Conservation (phyloP, 2,888 invertebrate species). For the Elysia crispata region DNA sequence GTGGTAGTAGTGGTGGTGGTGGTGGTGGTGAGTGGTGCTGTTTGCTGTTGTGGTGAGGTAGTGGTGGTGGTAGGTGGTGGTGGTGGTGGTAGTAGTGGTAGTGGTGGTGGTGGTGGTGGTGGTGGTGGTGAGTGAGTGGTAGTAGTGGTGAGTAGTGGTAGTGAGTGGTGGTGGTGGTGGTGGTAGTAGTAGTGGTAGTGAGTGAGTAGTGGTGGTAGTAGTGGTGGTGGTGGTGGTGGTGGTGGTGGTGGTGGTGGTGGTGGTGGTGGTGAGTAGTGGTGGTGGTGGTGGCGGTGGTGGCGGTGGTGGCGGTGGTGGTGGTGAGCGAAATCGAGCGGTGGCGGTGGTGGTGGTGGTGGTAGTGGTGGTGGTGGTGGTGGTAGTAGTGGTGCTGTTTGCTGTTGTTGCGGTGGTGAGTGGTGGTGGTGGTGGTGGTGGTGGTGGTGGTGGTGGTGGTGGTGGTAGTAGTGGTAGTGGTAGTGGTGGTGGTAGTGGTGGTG, state of each 20-base stretch:
- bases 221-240: neutral
- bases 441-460: constrained; percentile 5
- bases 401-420: no score
- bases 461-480: neutral
- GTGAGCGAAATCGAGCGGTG: no score
- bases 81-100: no score
- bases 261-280: no score
- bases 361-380: constrained; percentile 1
- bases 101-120: neutral
- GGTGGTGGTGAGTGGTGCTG: no score
- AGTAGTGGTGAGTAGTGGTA: neutral
- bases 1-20: neutral
- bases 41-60: no score
- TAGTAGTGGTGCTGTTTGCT: neutral
- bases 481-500: constrained; percentile 2
- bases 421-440: constrained; percentile 29
- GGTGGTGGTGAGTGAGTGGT: neutral
- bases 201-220: neutral
- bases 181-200: no score
- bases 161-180: no score
- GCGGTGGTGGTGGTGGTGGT: no score
- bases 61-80: no score
- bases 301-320: constrained; percentile 18
- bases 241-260: neutral
- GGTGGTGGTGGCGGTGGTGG: neutral